Conservation (phyloP, 1,140 invertebrate genomes). For the Mactra quadrangularis region DNA sequence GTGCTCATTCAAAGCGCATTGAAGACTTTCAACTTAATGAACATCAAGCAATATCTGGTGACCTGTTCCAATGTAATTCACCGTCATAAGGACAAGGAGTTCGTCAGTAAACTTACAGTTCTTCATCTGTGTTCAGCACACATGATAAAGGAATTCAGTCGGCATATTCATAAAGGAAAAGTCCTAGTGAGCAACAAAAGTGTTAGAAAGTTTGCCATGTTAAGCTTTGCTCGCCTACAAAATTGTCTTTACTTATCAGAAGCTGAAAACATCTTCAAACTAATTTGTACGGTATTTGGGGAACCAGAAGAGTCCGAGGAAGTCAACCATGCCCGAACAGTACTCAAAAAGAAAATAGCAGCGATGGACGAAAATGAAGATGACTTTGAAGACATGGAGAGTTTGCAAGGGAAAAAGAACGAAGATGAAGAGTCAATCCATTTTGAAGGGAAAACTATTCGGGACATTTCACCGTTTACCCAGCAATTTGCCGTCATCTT, state of each 20-base stretch:
- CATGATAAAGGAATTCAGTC: background rate
- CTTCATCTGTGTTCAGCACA: slow-evolving; percentile 2
- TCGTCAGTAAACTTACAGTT: slow-evolving; percentile 10
- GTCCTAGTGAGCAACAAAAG: background rate
- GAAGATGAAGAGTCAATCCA: background rate
- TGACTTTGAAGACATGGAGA: background rate
- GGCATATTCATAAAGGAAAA: background rate
- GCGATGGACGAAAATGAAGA: background rate
- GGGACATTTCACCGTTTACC: background rate
- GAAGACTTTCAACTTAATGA: background rate
- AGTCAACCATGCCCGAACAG: background rate
- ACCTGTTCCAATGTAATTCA: background rate
- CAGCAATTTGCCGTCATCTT: background rate
- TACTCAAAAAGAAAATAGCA: background rate
- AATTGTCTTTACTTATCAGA: slow-evolving; percentile 1
- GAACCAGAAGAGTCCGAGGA: background rate
- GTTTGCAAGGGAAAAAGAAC: background rate
- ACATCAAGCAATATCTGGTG: background rate
- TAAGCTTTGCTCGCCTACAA: background rate
- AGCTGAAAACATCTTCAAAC: background rate
- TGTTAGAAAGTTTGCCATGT: background rate
- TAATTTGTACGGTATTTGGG: background rate
- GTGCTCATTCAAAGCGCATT: background rate
- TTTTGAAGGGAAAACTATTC: slow-evolving; percentile 1
- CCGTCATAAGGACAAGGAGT: background rate